Evolutionary conservation across 2,888 invertebrate genomes (phyloP), one percentile per base, ranked within the genome.

Genomic region (Drosophila ezoana): DNA sequence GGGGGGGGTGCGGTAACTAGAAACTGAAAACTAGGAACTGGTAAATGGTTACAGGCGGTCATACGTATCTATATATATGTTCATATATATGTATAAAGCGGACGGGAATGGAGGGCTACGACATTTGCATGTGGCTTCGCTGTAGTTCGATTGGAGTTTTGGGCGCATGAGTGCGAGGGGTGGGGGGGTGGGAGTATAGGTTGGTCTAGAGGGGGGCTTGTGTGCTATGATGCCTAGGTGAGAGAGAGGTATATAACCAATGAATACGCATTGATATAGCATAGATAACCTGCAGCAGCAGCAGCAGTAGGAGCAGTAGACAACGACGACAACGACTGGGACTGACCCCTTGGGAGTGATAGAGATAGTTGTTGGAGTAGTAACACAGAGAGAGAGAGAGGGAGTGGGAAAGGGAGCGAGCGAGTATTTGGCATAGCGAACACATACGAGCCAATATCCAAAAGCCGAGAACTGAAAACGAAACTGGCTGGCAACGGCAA

Each of bases 191-290:
- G 4, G 5, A 23, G 23, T 23, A 23, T 23, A 23, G 23, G 23
- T 23, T 11, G 14, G 4, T 11, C 1, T 11, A 5, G n/a, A 10
- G 4, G 60, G 44, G 38, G 3, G 28, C 8, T 2, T 28, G 28
- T 28, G 28, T 28, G 28, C 28, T 28, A 52, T 14, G 37, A 48
- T 23, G 61, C 18, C 60, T 69, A 68, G 71, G 69, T 69, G 53
- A 41, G 41, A 40, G 28, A 28, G 28, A 28, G 28, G 61, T 66
- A 66, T 52, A 72, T 63, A 87, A 69, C 85, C 89, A 84, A 87
- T 84, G 76, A 72, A 84, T 84, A 89, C 87, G 83, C 83, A 83
- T 89, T 78, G 89, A 87, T 87, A 81, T 71, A 74, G 80, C 66
- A 68, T 54, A 64, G 81, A 79, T 81, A 81, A 78, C 69, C 81